Conservation (phyloP, 92 coral and sea anemone species). For the Palythoa grandis region DNA sequence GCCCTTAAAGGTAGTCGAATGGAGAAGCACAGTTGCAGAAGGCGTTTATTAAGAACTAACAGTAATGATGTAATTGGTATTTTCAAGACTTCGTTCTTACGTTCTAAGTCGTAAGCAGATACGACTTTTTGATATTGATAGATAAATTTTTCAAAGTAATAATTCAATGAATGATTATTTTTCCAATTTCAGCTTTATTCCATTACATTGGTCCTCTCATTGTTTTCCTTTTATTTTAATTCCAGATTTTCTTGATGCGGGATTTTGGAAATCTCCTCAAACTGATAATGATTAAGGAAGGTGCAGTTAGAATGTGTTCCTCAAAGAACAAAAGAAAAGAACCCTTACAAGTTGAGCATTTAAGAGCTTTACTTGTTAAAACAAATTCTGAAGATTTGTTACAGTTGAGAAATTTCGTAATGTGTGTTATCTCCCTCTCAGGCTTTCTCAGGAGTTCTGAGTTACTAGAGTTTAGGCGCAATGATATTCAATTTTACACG, state of each 20-base stretch:
- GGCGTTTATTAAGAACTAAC: slow-evolving; percentile 16
- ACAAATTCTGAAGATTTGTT: too few relatives aligned
- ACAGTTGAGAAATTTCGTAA: too few relatives aligned
- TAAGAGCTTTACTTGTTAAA: too few relatives aligned
- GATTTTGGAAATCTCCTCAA: slow-evolving; percentile 33
- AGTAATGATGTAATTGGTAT: slow-evolving; percentile 16
- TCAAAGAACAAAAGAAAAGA: too few relatives aligned
- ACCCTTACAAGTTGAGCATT: too few relatives aligned
- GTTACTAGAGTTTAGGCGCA: too few relatives aligned
- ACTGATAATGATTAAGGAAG: not conserved
- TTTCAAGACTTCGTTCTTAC: slow-evolving; percentile 2
- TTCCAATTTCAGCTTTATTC: not conserved
- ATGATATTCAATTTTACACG: too few relatives aligned
- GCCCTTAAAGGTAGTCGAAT: slow-evolving; percentile 18
- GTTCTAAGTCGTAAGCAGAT: slow-evolving; percentile 8
- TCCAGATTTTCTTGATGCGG: slow-evolving; percentile 20
- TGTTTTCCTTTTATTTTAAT: slow-evolving; percentile 20
- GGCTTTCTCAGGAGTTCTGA: too few relatives aligned
- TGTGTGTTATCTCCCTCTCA: too few relatives aligned
- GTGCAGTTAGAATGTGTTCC: too few relatives aligned
- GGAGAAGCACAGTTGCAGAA: slow-evolving; percentile 12
- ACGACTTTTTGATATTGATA: not conserved
- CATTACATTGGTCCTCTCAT: slow-evolving; percentile 9
- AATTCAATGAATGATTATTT: slow-evolving; percentile 2
- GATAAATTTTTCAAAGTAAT: slow-evolving; percentile 3